Base-by-base conservation (phyloP, 2,888 invertebrate genomes). In the Folsomia manolachei region DNA sequence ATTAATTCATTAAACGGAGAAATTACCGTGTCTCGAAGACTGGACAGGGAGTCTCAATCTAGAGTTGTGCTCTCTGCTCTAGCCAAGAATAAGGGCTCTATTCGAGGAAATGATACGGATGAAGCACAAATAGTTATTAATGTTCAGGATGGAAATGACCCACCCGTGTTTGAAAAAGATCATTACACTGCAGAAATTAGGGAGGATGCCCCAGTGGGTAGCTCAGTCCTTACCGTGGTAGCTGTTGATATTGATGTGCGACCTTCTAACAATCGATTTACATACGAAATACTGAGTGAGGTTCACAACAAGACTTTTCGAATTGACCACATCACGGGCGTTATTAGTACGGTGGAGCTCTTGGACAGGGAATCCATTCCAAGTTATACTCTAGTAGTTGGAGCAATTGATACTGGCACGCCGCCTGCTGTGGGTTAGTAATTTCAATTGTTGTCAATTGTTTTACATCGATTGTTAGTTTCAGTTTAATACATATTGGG, bases 81-180 rank as follows among this genome's bases (percentile, higher is more conserved):
- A 86, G 96, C 96, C 0, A 97, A 97, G 85, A 97, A 97, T 83
- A 90, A 90, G 66, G 97, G 97, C 18, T 93, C 95, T 21, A 95
- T 97, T 79, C 88, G 91, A 53, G 97, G 97, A 1, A 95, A 96
- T 83, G 96, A 97, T 82, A 96, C 95, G 0, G 96, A 95, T 82
- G 95, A 94, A 85, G 96, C 96, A 1, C 94, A 94, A 84, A 93
- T 97, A 0, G 92, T 94, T 64, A 91, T 97, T 75, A 91, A 93
- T 0, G 93, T 97, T 76, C 94, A 95, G 85, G 97, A 97, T 83
- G 96, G 96, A 23, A 97, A 97, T 83, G 97, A 97, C 85, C 95
- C 97, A 0, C 97, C 97, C 0, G 93, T 94, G 83, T 97, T 97
- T 83, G 84, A 90, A n/a, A 89, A 91, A 81, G 87, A 87, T 65